A percentile compares a stretch with the other conserved stretches of the same genome.
These are phyloP conservation scores for Orchestes rusci DNA, from an alignment of 2,888 invertebrate genomes.

Conservation along the genomic window DNA sequence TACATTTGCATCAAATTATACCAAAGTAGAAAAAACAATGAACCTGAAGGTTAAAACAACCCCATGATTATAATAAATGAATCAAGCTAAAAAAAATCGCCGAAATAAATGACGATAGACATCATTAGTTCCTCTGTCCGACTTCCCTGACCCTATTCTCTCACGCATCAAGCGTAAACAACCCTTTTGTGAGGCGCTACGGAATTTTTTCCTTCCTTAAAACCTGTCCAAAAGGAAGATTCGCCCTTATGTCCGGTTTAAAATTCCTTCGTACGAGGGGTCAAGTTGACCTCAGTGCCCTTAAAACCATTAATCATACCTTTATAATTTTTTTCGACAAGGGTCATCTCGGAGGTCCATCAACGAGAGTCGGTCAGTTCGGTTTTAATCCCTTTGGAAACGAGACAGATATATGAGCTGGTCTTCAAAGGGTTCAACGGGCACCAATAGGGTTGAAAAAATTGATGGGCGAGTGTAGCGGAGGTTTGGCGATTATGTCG, in stretches of 20 bases:
- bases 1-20: too few relatives aligned
- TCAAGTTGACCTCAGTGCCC: conserved; percentile 44
- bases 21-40: too few relatives aligned
- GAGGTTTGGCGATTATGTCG: conserved; percentile 43
- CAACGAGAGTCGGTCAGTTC: conserved; percentile 29
- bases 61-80: too few relatives aligned
- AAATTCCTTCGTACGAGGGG: conserved; percentile 35
- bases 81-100: conserved; percentile 6
- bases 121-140: conserved; percentile 23
- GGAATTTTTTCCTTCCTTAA: conserved; percentile 20
- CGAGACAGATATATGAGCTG: background rate
- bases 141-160: conserved; percentile 23
- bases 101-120: conserved; percentile 9
- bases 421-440: background rate
- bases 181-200: conserved; percentile 13
- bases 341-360: conserved; percentile 36
- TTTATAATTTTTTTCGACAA: conserved; percentile 34
- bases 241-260: conserved; percentile 38
- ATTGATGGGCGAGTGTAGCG: conserved; percentile 14
- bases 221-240: conserved; percentile 23
- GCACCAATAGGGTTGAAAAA: conserved; percentile 6
- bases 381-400: conserved; percentile 16
- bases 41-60: too few relatives aligned
- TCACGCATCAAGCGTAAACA: conserved; percentile 24
- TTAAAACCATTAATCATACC: conserved; percentile 46